Conservation (phyloP, 2,888 invertebrate genomes). For the Diarsia brunnea region DNA sequence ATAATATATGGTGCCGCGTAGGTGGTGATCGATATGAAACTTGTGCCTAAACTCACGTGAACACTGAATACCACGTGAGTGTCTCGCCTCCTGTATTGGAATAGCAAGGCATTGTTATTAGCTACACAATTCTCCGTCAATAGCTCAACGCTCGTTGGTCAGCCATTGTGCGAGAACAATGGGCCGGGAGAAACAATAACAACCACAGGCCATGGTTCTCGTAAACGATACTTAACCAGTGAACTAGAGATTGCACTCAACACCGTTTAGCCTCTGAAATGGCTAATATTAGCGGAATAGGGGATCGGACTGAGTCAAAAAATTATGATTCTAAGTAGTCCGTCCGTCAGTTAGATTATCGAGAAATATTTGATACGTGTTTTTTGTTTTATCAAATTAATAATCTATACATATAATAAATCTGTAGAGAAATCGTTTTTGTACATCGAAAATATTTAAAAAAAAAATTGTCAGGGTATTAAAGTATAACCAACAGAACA, state of each 20-base stretch:
- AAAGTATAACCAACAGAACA: too few relatives aligned
- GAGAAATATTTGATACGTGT: too few relatives aligned
- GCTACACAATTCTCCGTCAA: background rate
- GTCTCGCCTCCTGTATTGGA: background rate
- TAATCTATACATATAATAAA: too few relatives aligned
- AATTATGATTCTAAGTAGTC: too few relatives aligned
- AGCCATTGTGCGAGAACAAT: background rate
- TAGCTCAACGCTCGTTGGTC: background rate
- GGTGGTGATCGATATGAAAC: background rate
- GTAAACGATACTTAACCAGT: background rate
- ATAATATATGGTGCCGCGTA: too few relatives aligned
- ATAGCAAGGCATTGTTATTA: background rate
- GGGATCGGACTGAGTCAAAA: too few relatives aligned
- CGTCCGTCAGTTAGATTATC: too few relatives aligned
- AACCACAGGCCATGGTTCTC: background rate
- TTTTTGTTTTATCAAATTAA: too few relatives aligned
- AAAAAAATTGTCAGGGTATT: too few relatives aligned
- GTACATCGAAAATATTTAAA: too few relatives aligned
- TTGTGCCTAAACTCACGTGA: background rate
- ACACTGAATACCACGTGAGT: background rate
- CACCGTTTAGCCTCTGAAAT: background rate
- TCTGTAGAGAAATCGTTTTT: too few relatives aligned
- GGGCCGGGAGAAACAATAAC: slow-evolving; percentile 1
- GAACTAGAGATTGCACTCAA: background rate
- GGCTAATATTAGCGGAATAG: background rate